Base-by-base conservation (phyloP, 2,888 invertebrate species). In the Apocheima hispidaria region DNA sequence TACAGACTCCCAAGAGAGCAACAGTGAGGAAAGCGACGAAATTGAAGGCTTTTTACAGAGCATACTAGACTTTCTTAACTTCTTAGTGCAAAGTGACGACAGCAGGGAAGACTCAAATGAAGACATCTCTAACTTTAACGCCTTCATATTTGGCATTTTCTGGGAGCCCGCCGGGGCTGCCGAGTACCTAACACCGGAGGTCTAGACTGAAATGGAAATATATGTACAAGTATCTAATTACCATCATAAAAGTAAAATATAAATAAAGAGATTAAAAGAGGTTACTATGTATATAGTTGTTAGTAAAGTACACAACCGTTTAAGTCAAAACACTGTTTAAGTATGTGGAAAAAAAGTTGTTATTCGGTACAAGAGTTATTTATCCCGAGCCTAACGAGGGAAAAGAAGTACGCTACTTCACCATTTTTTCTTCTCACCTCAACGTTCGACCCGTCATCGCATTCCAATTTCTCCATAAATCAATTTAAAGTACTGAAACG, bases 391-490 rank as follows among this genome's bases (percentile, higher is more conserved):
- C 21, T 50, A 50, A 51, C 46, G 36, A 57, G 43, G 49, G 18
- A 35, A 44, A 52, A 26, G 2, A 28, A 20, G 53, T 38, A 38
- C 33, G 43, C 33, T 54, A 63, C 57, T 54, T 40, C 48, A 9
- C 12, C 18, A 41, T 60, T 65, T 43, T 58, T 55, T 28, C 60
- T 57, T 53, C 52, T 56, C 64, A 57, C 57, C 59, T 38, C 50
- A 49, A 23, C 51, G 40, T 56, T 60, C 58, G 51, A 52, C 35
- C 57, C 64, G 60, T 63, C 66, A 66, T 68, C 65, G 50, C 58
- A 63, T 68, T 68, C 70, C 66, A 59, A 70, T 67, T 60, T 68
- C 58, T 64, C 53, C 68, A 68, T 70, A 70, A 68, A 70, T 70
- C 70, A 68, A 66, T 68, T 67, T 66, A 68, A 70, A 70, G 70